Percentiles rank a stretch among this genome's conserved stretches.
These are phyloP conservation scores for Pipistrellus kuhlii DNA, from an alignment of 2,797 vertebrate species.

Conservation along the genomic window DNA sequence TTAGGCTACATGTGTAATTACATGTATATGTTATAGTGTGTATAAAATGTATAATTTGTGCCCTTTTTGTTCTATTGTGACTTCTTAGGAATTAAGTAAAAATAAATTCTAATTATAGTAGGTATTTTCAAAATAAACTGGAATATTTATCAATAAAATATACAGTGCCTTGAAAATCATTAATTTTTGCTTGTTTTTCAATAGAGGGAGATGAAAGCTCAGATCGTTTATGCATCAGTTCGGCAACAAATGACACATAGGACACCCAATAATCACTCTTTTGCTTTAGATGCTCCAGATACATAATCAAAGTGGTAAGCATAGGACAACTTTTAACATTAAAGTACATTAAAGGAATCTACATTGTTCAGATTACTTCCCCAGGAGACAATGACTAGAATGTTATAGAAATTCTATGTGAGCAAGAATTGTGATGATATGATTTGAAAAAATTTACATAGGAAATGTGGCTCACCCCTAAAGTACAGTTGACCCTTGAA, in stretches of 20 bases:
- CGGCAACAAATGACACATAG: conserved; percentile 33
- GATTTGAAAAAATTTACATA: not conserved
- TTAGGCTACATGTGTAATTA: not conserved
- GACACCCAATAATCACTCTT: not conserved
- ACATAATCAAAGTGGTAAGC: conserved; percentile 55
- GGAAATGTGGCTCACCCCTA: not conserved
- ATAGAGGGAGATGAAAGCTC: conserved; percentile 44
- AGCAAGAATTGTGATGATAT: not conserved
- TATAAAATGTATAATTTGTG: not conserved
- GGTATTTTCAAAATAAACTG: conserved; percentile 27
- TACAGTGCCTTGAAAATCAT: not conserved
- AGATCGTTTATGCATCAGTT: not conserved
- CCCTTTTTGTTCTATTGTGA: not conserved
- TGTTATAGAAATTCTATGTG: not conserved
- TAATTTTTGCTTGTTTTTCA: conserved; percentile 49
- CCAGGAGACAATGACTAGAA: not conserved
- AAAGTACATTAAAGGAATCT: not conserved
- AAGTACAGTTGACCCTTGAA: not conserved
- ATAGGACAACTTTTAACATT: not conserved
- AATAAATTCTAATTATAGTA: not conserved
- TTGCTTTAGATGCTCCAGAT: conserved; percentile 20
- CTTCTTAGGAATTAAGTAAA: conserved; percentile 34
- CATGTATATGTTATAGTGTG: not conserved
- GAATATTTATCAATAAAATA: not conserved
- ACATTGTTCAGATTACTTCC: not conserved